These are phyloP conservation scores for Suillia variegata DNA, from an alignment of 2,888 invertebrate species.

Conservation along the genomic window DNA sequence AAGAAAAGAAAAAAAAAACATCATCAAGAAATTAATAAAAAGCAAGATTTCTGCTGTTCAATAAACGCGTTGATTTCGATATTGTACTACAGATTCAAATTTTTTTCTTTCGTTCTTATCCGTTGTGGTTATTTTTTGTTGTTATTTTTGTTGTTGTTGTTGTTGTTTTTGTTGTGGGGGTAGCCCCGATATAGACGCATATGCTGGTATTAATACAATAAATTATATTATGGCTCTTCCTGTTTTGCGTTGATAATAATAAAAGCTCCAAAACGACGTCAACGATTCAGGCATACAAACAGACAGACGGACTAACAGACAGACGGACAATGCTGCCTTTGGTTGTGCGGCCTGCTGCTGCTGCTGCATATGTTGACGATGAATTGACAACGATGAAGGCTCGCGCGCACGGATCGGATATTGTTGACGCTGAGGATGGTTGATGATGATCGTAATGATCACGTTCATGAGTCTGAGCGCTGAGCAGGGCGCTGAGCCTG, in stretches of 20 bases:
- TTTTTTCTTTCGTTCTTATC: too few relatives aligned
- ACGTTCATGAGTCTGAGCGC: neutral
- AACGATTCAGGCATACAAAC: conserved; percentile 11
- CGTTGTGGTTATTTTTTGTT: too few relatives aligned
- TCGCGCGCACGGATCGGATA: conserved; percentile 19
- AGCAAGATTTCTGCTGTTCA: conserved; percentile 4
- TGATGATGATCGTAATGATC: neutral
- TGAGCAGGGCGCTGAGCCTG: too few relatives aligned
- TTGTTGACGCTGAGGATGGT: conserved; percentile 4
- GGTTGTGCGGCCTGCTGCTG: neutral
- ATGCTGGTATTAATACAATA: conserved; percentile 44
- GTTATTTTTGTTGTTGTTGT: conserved; percentile 15
- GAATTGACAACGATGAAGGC: neutral
- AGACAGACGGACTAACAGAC: neutral
- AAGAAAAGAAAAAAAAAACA: too few relatives aligned
- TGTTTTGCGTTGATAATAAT: conserved; percentile 31
- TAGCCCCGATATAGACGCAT: conserved; percentile 44
- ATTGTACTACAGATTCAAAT: neutral
- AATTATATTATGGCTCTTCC: conserved; percentile 51
- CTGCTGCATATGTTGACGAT: too few relatives aligned
- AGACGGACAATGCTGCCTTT: neutral
- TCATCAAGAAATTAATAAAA: conserved; percentile 6
- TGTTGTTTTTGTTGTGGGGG: conserved; percentile 11
- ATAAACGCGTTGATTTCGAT: conserved; percentile 4
- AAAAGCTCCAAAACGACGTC: conserved; percentile 17